Base-by-base conservation (phyloP, 2,113 vertebrate genomes). In the Phaetusa simplex region DNA sequence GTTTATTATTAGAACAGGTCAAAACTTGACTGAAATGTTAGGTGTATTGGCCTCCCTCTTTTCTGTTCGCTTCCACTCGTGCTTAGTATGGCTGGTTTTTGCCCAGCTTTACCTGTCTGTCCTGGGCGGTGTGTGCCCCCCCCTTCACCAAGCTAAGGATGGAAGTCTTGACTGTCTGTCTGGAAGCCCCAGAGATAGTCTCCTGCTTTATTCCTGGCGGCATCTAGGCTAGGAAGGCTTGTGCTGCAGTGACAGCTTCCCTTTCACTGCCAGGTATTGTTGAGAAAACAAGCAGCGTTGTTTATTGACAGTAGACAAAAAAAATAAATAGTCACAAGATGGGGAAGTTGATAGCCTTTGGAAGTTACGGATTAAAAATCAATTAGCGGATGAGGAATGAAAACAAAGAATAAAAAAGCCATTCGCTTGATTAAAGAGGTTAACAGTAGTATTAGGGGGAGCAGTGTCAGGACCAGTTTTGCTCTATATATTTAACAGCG, bases 301-400 rank as follows among this genome's bases (percentile, higher is more conserved):
- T 61, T 69, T 80, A 79, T 80, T 62, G 72, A 69, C 40, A 43
- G 23, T 3, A 70, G 76, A 50, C 19, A 0, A 56, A 47, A 71
- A 22, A 34, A 26, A 27, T 20, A 36, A 40, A 12, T 47, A 61
- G 40, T 69, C 12, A 19, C 2, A 2, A 42, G 61, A 70, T 52
- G n/a, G 40, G 52, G 65, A 86, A 70, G n/a, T 38, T 50, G 1
- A 56, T 82, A 47, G 84, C 38, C 32, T 85, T 79, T 7, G 4
- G 62, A 94, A 79, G 49, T 49, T 85, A 71, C 2, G 19, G 70
- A 90, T 91, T 87, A 58, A 62, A 90, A 95, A 85, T 94, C 66
- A 93, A 61, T 72, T 93, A 80, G 40, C 50, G 65, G 73, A 53
- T 91, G 47, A 69, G 58, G 82, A 86, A 59, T 38, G 1, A 86